Percentiles rank a stretch among this genome's conserved stretches.
Conservation (phyloP, 2,797 vertebrate genomes). For the Peromyscus attwateri region DNA sequence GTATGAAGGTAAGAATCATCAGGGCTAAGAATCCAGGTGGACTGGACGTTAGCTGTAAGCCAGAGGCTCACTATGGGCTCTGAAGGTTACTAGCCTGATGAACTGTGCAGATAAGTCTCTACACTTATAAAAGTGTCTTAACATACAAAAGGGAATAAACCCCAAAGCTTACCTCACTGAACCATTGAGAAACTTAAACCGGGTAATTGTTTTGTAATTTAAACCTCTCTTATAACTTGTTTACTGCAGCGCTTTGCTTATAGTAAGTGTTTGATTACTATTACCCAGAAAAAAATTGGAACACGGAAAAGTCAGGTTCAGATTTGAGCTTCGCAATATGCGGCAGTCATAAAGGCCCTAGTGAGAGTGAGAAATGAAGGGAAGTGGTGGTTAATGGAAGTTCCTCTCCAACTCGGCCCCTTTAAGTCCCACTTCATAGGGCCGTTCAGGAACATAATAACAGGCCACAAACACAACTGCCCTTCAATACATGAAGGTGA, state of each 20-base stretch:
- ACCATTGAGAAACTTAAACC: constrained; percentile 2
- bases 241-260: not conserved
- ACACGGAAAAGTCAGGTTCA: not conserved
- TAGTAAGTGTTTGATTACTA: not conserved
- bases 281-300: not conserved
- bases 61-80: not conserved
- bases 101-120: not conserved
- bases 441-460: constrained; percentile 81
- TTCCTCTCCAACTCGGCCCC: constrained; percentile 52
- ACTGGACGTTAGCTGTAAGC: not conserved
- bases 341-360: not conserved
- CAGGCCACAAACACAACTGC: constrained; percentile 74
- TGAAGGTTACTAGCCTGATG: not conserved
- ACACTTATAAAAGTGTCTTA: not conserved
- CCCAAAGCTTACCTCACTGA: not conserved
- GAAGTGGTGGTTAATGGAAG: constrained; percentile 40
- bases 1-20: not conserved
- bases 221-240: not conserved
- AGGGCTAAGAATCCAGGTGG: not conserved
- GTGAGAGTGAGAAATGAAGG: constrained; percentile 42
- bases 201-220: not conserved
- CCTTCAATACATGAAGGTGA: constrained; percentile 83
- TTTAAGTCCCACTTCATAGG: constrained; percentile 79
- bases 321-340: constrained; percentile 7
- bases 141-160: not conserved